Conservation (phyloP, 1,140 invertebrate species). For the Artemia franciscana region DNA sequence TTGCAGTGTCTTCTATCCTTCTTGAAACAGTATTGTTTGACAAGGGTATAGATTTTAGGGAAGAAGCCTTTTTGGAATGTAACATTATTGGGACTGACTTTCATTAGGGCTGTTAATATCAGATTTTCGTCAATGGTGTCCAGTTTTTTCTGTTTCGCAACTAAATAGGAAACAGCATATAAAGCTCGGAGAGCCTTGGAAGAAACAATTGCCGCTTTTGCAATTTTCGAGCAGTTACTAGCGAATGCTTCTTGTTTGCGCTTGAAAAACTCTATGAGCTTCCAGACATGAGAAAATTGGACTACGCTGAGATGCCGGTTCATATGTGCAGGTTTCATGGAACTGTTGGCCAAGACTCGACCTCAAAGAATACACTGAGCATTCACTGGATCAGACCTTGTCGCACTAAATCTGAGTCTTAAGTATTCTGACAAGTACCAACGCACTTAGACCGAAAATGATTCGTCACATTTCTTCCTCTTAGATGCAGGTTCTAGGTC, state of each 20-base stretch:
- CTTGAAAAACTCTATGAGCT: neutral
- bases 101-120: no score
- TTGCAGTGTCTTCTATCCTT: no score
- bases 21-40: no score
- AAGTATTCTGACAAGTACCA: neutral
- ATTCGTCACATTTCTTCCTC: neutral
- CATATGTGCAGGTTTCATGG: neutral
- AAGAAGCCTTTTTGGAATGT: no score
- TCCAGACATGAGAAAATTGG: neutral
- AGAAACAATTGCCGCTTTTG: neutral
- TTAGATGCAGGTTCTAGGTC: neutral
- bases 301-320: neutral
- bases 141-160: neutral
- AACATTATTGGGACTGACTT: no score
- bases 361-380: neutral
- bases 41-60: no score
- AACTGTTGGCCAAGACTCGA: neutral
- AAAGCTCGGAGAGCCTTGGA: neutral
- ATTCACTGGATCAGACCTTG: neutral
- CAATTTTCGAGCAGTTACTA: neutral
- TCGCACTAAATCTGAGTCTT: neutral
- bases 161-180: neutral
- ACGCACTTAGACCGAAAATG: neutral
- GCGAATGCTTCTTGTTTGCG: neutral
- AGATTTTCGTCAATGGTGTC: no score